Percentiles rank a stretch among this genome's conserved stretches.
phyloP scores from a whole-genome alignment of 2,888 invertebrate species.

The Microctonus aethiopoides region DNA sequence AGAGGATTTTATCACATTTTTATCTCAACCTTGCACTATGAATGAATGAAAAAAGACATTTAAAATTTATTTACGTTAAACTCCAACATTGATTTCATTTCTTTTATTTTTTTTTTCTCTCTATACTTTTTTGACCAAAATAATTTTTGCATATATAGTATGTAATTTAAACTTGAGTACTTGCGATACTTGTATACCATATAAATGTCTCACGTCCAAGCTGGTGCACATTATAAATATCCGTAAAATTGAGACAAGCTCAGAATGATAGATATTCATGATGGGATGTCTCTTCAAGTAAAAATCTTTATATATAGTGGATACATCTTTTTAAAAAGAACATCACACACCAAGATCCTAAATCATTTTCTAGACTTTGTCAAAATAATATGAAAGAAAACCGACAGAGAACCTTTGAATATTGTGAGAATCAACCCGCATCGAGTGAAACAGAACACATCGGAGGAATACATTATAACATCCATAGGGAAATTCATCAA shows the following conservation, averaged over 20 bases:
- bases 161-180: background rate
- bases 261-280: slow-evolving; percentile 36
- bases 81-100: too few relatives aligned
- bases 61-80: too few relatives aligned
- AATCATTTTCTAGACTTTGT: slow-evolving; percentile 14
- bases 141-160: background rate
- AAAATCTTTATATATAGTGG: background rate
- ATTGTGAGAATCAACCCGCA: slow-evolving; percentile 10
- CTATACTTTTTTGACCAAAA: background rate
- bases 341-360: background rate
- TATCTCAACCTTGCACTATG: background rate
- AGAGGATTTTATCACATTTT: background rate
- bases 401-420: background rate
- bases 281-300: slow-evolving; percentile 1
- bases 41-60: too few relatives aligned
- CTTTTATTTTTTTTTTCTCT: too few relatives aligned
- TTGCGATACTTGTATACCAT: background rate
- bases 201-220: background rate
- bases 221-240: slow-evolving; percentile 26
- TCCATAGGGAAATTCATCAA: too few relatives aligned
- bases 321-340: background rate
- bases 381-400: background rate
- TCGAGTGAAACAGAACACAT: too few relatives aligned
- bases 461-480: too few relatives aligned
- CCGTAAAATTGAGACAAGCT: slow-evolving; percentile 39